These are phyloP conservation scores for Amblyornis subalaris DNA, from an alignment of 2,113 vertebrate species.

Conservation along the genomic window DNA sequence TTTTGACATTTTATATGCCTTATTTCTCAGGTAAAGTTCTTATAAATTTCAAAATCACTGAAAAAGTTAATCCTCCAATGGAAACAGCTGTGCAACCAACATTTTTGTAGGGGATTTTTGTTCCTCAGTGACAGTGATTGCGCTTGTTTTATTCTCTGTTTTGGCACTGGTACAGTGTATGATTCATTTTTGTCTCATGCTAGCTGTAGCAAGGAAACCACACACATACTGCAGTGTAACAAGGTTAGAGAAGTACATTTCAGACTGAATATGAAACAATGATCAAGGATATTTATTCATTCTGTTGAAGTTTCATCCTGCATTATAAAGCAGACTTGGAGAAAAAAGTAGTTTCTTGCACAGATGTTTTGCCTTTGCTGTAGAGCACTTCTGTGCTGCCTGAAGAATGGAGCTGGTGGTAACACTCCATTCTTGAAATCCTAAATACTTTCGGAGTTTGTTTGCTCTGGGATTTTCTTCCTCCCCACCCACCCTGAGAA, in stretches of 20 bases:
- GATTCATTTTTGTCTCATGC: constrained; percentile 45
- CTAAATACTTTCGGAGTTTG: not conserved
- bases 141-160: not conserved
- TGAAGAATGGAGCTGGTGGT: not conserved
- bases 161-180: not conserved
- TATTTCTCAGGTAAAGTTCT: not conserved
- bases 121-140: not conserved
- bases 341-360: not conserved
- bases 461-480: not conserved
- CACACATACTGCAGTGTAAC: not conserved
- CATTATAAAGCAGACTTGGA: not conserved
- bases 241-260: not conserved
- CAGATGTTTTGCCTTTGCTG: not conserved
- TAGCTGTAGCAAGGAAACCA: constrained; percentile 34
- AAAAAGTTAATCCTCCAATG: not conserved
- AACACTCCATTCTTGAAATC: not conserved
- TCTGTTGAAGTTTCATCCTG: not conserved
- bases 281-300: not conserved
- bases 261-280: not conserved
- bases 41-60: not conserved
- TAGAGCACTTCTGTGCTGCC: not conserved
- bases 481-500: not conserved
- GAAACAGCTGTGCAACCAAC: not conserved
- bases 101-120: not conserved
- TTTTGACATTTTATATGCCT: not conserved